These are phyloP conservation scores for Pangasius sanitwongsei DNA, from an alignment of 2,797 vertebrate genomes.

Conservation along the genomic window DNA sequence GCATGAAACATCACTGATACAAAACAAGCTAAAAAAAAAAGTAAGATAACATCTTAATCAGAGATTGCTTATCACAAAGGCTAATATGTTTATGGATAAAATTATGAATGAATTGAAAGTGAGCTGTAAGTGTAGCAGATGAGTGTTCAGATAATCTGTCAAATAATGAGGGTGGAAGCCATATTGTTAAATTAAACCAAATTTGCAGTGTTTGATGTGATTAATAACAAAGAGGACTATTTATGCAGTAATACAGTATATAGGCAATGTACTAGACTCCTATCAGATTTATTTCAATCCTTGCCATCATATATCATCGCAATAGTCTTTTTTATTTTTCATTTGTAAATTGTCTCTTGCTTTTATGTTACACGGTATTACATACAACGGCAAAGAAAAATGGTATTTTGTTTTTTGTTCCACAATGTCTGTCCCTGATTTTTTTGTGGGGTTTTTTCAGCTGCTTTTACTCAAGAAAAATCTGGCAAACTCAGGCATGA, in stretches of 20 bases:
- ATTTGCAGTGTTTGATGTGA: neutral
- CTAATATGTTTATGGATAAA: neutral
- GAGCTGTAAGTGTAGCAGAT: neutral
- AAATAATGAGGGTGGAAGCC: neutral
- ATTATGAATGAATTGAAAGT: neutral
- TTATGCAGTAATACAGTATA: neutral
- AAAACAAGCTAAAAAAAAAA: no score
- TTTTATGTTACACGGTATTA: neutral
- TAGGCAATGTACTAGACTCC: neutral
- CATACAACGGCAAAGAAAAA: neutral
- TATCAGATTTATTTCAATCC: neutral
- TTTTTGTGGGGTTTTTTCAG: neutral
- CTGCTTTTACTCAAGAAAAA: neutral
- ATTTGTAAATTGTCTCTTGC: neutral
- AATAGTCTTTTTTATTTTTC: neutral
- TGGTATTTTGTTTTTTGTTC: neutral
- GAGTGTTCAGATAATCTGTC: no score
- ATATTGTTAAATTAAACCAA: neutral
- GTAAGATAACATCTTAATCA: neutral
- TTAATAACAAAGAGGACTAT: neutral
- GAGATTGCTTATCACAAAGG: neutral
- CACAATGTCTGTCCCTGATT: neutral
- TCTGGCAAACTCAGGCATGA: neutral
- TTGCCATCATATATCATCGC: neutral
- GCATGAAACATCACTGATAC: no score